These are phyloP conservation scores for Novumbra hubbsi DNA, from an alignment of 2,797 vertebrate species.

Conservation along the genomic window DNA sequence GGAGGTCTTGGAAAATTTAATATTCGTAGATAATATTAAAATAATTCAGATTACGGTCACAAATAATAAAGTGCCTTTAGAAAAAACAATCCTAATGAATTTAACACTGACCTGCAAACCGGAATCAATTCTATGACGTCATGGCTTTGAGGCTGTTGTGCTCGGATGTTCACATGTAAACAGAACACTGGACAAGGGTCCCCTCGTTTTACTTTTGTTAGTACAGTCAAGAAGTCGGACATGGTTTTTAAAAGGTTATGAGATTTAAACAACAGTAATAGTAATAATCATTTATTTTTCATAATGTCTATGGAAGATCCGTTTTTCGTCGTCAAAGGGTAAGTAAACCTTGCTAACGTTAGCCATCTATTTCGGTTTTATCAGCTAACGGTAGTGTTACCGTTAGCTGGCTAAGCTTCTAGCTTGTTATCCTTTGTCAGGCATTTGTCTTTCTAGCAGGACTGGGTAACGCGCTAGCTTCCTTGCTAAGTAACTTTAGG, in stretches of 20 bases:
- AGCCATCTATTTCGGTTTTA: background rate
- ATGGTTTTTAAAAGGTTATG: slow-evolving; percentile 32
- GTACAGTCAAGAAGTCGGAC: background rate
- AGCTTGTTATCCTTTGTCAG: background rate
- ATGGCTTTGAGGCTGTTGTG: slow-evolving; percentile 3
- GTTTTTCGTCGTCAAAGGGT: slow-evolving; percentile 98
- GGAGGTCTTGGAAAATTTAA: too few relatives aligned
- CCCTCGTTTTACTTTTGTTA: background rate
- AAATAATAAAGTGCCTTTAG: too few relatives aligned
- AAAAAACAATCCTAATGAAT: background rate
- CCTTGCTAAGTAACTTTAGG: background rate
- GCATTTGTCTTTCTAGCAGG: too few relatives aligned
- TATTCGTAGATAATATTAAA: too few relatives aligned
- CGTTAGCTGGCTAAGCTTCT: background rate
- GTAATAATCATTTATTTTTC: slow-evolving; percentile 38
- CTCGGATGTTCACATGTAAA: slow-evolving; percentile 39
- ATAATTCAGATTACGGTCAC: too few relatives aligned
- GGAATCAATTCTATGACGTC: background rate
- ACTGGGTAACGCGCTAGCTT: too few relatives aligned
- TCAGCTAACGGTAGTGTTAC: background rate
- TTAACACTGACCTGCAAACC: background rate
- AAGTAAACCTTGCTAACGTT: slow-evolving; percentile 53
- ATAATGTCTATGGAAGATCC: slow-evolving; percentile 97
- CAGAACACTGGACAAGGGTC: slow-evolving; percentile 15
- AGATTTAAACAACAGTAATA: slow-evolving; percentile 13